Conservation (phyloP, 2,888 invertebrate species). For the Rotaria sp. region DNA sequence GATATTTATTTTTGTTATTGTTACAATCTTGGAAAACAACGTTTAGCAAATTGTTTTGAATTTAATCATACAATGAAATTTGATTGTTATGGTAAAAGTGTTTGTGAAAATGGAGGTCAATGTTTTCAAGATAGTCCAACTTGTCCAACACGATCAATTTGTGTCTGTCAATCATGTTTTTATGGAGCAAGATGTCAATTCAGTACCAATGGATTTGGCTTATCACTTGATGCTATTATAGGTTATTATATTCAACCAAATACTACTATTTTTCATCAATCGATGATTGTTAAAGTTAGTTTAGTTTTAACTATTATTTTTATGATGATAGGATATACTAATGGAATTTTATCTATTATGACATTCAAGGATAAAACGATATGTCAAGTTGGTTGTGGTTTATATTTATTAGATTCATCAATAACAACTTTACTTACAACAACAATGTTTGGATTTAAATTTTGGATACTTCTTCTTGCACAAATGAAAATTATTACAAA, state of each 20-base stretch:
- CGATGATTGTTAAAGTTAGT: not conserved
- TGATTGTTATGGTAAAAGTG: too few species aligned
- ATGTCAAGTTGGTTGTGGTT: too few species aligned
- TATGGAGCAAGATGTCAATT: conserved; percentile 60
- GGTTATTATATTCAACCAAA: not conserved
- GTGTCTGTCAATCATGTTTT: not conserved
- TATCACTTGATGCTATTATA: not conserved
- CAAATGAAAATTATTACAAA: not conserved
- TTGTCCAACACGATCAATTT: too few species aligned
- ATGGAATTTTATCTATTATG: not conserved
- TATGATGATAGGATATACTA: not conserved
- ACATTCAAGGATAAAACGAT: too few species aligned
- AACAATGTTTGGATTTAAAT: not conserved
- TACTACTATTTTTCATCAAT: not conserved
- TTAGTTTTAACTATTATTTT: not conserved
- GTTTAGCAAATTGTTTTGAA: too few species aligned
- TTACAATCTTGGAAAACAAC: too few species aligned
- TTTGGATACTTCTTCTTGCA: not conserved
- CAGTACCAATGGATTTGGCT: conserved; percentile 6
- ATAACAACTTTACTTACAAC: too few species aligned
- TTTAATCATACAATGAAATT: too few species aligned
- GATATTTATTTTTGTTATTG: too few species aligned
- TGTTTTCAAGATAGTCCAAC: too few species aligned
- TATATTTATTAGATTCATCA: too few species aligned
- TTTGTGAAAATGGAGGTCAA: too few species aligned